phyloP scores from a whole-genome alignment of 1,140 invertebrate genomes.

The Subanguina moxae region DNA sequence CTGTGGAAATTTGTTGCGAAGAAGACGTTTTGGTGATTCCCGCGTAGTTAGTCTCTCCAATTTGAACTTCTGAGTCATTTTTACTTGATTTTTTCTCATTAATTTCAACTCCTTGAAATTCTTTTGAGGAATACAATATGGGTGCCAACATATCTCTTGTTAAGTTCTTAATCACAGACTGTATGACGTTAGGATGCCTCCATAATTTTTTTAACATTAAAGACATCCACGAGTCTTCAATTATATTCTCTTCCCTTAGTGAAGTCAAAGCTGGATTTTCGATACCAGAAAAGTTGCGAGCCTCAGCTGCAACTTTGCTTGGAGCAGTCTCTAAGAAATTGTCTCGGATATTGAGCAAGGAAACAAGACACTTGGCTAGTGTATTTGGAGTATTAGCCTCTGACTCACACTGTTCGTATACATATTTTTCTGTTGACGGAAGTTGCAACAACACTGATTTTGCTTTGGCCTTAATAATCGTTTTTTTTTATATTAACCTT shows the following conservation, averaged over 20 bases:
- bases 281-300: not conserved
- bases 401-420: slow-evolving; percentile 18
- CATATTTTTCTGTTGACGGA: slow-evolving; percentile 15
- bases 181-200: not conserved
- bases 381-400: slow-evolving; percentile 14
- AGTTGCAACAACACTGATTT: slow-evolving; percentile 7
- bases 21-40: no score
- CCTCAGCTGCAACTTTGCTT: not conserved
- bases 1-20: no score
- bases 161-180: not conserved
- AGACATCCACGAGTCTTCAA: no score
- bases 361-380: slow-evolving; percentile 24
- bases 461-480: slow-evolving; percentile 14
- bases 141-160: no score
- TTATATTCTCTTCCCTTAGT: not conserved
- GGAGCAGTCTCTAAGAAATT: not conserved
- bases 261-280: not conserved
- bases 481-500: no score
- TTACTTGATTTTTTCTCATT: no score
- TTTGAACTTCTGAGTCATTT: no score
- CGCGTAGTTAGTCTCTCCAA: no score
- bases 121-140: no score
- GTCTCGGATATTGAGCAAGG: slow-evolving; percentile 20
- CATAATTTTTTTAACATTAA: not conserved
- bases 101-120: no score